phyloP scores from a whole-genome alignment of 1,140 invertebrate species.

The Pteromalus puparum region DNA sequence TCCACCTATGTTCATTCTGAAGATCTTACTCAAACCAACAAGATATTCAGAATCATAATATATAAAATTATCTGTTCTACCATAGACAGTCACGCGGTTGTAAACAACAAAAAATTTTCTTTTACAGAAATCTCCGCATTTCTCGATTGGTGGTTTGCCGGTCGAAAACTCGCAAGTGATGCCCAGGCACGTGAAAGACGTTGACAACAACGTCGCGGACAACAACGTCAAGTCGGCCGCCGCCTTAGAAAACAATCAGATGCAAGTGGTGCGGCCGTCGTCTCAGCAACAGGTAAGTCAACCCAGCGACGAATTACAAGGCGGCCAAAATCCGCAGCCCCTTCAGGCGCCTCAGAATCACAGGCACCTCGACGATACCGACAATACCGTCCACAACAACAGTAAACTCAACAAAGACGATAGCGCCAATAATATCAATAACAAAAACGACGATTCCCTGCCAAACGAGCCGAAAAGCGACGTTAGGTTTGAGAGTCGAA shows the following conservation, averaged over 20 bases:
- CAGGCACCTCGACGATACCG: slow-evolving; percentile 54
- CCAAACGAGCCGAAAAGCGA: slow-evolving; percentile 54
- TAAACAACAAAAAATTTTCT: neutral
- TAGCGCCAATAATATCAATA: slow-evolving; percentile 18
- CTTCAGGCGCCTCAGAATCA: slow-evolving; percentile 62
- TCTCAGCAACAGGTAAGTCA: slow-evolving; percentile 71
- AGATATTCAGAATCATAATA: no score
- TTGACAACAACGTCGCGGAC: neutral
- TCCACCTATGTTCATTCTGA: neutral
- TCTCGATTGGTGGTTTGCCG: slow-evolving; percentile 17
- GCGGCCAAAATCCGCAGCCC: slow-evolving; percentile 59
- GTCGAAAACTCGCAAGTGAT: slow-evolving; percentile 17
- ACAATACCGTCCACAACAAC: slow-evolving; percentile 22
- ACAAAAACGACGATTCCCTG: slow-evolving; percentile 43
- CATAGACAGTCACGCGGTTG: neutral
- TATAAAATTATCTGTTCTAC: no score
- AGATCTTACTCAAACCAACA: no score
- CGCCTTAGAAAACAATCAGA: slow-evolving; percentile 13
- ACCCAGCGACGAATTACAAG: slow-evolving; percentile 58
- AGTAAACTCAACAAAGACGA: slow-evolving; percentile 50
- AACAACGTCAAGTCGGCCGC: slow-evolving; percentile 28
- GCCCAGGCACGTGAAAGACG: slow-evolving; percentile 8
- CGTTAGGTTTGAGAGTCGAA: slow-evolving; percentile 61
- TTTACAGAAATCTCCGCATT: slow-evolving; percentile 56
- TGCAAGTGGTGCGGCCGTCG: slow-evolving; percentile 56